Percentiles rank a stretch among this genome's conserved stretches.
Evolutionary conservation across 2,888 invertebrate genomes (phyloP).

Genomic region (Pachliopta kotzebuea): DNA sequence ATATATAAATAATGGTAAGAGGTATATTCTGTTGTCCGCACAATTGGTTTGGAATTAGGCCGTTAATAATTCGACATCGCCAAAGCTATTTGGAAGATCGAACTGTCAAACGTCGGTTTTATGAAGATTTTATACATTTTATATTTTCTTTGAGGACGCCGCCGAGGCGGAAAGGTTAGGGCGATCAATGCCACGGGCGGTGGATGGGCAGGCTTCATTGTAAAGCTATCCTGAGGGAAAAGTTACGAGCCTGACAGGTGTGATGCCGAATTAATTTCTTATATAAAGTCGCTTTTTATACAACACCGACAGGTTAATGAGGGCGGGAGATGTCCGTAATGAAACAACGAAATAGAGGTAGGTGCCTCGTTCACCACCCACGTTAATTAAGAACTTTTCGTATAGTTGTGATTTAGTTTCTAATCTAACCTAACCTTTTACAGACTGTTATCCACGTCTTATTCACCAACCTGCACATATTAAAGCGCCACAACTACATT

Average conservation of each 20-base stretch:
- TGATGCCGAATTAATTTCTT: conserved; percentile 77
- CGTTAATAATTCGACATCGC: conserved; percentile 54
- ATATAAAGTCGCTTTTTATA: conserved; percentile 75
- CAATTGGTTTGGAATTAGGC: conserved; percentile 35
- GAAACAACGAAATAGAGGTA: conserved; percentile 51
- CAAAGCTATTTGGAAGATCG: conserved; percentile 58
- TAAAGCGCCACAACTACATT: conserved; percentile 1
- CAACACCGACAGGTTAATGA: conserved; percentile 71
- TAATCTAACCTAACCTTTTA: conserved; percentile 26
- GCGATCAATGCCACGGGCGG: conserved; percentile 61
- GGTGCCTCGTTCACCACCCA: conserved; percentile 39
- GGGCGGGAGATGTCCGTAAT: conserved; percentile 66
- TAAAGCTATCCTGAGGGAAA: conserved; percentile 67
- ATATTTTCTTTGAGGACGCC: conserved; percentile 69
- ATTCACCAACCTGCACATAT: conserved; percentile 32
- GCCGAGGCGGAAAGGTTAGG: conserved; percentile 58
- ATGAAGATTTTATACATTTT: conserved; percentile 69
- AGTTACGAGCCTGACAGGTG: conserved; percentile 79
- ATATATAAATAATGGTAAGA: conserved; percentile 14
- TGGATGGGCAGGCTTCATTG: conserved; percentile 66
- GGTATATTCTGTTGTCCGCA: conserved; percentile 30
- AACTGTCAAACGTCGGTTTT: conserved; percentile 69
- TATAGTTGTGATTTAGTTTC: conserved; percentile 28
- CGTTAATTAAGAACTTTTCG: conserved; percentile 58
- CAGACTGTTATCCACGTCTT: conserved; percentile 28